Evolutionary conservation across 1,140 invertebrate genomes (phyloP).

Genomic region (Magallana gigas): DNA sequence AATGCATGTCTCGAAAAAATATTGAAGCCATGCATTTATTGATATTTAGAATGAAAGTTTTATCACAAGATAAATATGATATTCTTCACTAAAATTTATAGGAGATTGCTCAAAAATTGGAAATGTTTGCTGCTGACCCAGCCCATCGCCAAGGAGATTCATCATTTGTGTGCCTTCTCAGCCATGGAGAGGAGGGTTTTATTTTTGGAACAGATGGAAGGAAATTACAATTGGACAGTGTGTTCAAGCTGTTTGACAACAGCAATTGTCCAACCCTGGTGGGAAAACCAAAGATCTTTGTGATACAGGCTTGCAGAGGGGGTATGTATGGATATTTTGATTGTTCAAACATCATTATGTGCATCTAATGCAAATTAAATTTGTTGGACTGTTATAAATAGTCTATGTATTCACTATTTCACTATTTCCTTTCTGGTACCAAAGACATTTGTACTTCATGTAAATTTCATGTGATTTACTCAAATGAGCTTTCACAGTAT

Average conservation of each 20-base stretch:
- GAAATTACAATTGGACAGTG: conserved; percentile 70
- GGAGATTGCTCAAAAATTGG: conserved; percentile 72
- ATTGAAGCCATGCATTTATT: no score
- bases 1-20: no score
- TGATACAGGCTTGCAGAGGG: conserved; percentile 78
- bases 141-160: conserved; percentile 67
- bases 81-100: conserved; percentile 42
- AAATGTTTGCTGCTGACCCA: conserved; percentile 63
- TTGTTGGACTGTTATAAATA: no score
- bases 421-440: no score
- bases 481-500: no score
- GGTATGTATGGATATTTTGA: conserved; percentile 60
- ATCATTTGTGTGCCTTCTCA: conserved; percentile 73
- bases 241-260: conserved; percentile 74
- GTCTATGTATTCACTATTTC: no score
- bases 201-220: conserved; percentile 75
- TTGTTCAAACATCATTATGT: no score
- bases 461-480: no score
- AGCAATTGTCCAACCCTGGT: conserved; percentile 69
- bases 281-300: conserved; percentile 76
- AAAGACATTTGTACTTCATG: no score
- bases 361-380: no score
- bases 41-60: no score
- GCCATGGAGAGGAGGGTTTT: conserved; percentile 75
- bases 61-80: no score